Evolutionary conservation across 2,888 invertebrate genomes (phyloP), one percentile per base, ranked within the genome.

Genomic region (Nysson spinosus): DNA sequence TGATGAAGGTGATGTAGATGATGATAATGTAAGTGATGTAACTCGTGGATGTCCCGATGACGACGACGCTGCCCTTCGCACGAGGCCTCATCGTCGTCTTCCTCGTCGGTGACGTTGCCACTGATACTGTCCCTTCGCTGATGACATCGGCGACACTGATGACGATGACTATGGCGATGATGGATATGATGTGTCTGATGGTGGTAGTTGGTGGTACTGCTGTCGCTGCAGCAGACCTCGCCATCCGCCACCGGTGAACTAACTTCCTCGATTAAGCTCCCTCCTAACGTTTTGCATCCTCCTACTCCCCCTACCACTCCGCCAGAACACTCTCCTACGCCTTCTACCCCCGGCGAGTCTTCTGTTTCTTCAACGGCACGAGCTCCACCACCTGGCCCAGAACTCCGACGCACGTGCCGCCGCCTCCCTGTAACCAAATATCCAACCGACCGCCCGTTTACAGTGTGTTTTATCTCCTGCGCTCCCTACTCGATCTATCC

Each of bases 401-500:
- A 65, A 64, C 78, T 80, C 66, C 84, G 83, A 66, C 86, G 85
- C 86, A 83, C 86, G 85, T 85, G 86, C 83, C 86, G 85, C 77
- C 86, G 85, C 80, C 86, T 85, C 80, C 86, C 86, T 86, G 86
- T 81, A 86, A 86, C 79, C 82, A 85, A 78, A 84, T 81, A 83
- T 80, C 77, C 77, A 60, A 62, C 67, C 60, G 63, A 65, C 55
- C 72, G 63, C 51, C 57, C 76, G 74, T 75, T 75, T 74, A 68
- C 70, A 77, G 69, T 75, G 67, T 75, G 75, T 75, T 76, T 67
- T 75, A 75, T 75, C 75, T 76, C 67, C 62, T 50, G 50, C 50
- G 64, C 64, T 34, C 57, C 69, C 63, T 63, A 42, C 62, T 64
- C 60, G 62, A 75, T 75, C 75, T 72, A 71, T 51, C 43, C 51